These are phyloP conservation scores for Encarsia formosa DNA, from an alignment of 2,888 invertebrate species.

Conservation along the genomic window DNA sequence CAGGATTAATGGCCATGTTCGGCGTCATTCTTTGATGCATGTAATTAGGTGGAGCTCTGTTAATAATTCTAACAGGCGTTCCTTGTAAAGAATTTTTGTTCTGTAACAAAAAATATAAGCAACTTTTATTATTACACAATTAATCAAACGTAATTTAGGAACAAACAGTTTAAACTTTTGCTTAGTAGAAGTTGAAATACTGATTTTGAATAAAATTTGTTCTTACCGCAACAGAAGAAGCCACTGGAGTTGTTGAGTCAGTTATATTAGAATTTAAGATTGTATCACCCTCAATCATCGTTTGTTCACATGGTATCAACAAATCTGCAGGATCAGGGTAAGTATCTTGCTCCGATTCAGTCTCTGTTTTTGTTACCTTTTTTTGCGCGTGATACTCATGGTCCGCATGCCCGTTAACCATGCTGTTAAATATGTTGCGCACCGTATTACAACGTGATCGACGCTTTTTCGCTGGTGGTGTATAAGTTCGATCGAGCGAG, in stretches of 20 bases:
- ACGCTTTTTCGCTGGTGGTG: slow-evolving; percentile 30
- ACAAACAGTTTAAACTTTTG: too few species aligned
- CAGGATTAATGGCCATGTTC: slow-evolving; percentile 32
- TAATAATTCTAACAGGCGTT: too few species aligned
- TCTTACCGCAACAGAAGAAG: too few species aligned
- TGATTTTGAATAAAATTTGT: too few species aligned
- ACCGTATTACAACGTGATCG: slow-evolving; percentile 19
- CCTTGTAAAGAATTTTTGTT: too few species aligned
- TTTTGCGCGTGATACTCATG: slow-evolving; percentile 17
- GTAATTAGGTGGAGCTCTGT: too few species aligned
- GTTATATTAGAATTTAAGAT: slow-evolving; percentile 28
- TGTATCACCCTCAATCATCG: slow-evolving; percentile 41
- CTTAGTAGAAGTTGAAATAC: too few species aligned
- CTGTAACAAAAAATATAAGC: too few species aligned
- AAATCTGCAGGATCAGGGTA: slow-evolving; percentile 19
- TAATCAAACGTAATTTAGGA: too few species aligned
- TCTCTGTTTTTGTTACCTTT: background rate
- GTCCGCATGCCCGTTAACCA: slow-evolving; percentile 29
- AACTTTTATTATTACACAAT: too few species aligned
- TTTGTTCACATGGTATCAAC: slow-evolving; percentile 39
- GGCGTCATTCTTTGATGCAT: too few species aligned
- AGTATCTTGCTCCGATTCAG: background rate
- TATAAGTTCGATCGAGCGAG: slow-evolving; percentile 13
- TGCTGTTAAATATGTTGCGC: slow-evolving; percentile 8
- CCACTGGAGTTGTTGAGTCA: too few species aligned